These are phyloP conservation scores for Hypomecis punctinalis DNA, from an alignment of 2,888 invertebrate genomes.

Conservation along the genomic window DNA sequence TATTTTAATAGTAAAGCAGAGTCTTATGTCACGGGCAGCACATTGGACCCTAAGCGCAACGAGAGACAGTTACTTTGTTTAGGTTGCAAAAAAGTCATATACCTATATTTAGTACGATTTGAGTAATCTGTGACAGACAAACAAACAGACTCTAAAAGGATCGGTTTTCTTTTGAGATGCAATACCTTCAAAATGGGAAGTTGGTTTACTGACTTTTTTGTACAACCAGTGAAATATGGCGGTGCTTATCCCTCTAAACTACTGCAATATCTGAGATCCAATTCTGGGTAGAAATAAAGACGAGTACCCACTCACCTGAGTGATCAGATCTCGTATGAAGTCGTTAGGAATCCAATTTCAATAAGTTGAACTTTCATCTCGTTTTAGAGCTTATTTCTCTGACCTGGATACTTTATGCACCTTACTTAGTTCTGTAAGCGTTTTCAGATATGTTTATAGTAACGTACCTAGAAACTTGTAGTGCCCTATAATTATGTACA, in stretches of 20 bases:
- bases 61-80: too few relatives aligned
- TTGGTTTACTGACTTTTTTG: constrained; percentile 21
- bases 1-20: too few relatives aligned
- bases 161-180: too few relatives aligned
- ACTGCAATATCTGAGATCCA: constrained; percentile 70
- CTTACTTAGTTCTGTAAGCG: background rate
- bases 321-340: constrained; percentile 44
- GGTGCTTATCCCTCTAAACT: constrained; percentile 76
- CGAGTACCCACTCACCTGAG: constrained; percentile 38
- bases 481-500: too few relatives aligned
- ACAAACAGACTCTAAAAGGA: too few relatives aligned
- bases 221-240: constrained; percentile 66
- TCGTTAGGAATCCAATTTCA: constrained; percentile 38
- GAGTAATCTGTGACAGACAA: too few relatives aligned
- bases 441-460: background rate
- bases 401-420: constrained; percentile 8
- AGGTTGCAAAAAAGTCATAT: too few relatives aligned
- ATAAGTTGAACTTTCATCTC: constrained; percentile 25
- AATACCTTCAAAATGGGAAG: too few relatives aligned
- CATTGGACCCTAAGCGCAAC: too few relatives aligned
- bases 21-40: too few relatives aligned
- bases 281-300: constrained; percentile 70
- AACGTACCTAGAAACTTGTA: too few relatives aligned
- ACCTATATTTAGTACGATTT: too few relatives aligned
- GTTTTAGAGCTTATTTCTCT: background rate